Evolutionary conservation across 2,888 invertebrate species (phyloP).

Genomic region (Ariolimax columbianus): DNA sequence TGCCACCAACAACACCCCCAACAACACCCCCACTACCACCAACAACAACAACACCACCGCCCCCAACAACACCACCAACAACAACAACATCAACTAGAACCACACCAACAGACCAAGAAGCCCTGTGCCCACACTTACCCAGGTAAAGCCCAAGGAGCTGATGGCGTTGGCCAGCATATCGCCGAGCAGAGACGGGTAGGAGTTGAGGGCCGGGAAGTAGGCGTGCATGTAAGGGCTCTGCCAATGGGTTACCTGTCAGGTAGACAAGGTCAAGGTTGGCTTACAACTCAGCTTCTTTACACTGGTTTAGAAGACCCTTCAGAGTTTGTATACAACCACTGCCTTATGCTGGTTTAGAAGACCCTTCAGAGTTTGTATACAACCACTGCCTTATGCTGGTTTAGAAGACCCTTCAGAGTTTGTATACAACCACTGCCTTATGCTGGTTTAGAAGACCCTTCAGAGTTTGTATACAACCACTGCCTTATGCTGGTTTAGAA

Average conservation of each 20-base stretch:
- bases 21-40: neutral
- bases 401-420: no score
- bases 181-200: slow-evolving; percentile 94
- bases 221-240: slow-evolving; percentile 99
- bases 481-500: no score
- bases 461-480: no score
- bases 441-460: no score
- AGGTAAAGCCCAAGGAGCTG: slow-evolving; percentile 96
- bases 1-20: neutral
- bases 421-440: no score
- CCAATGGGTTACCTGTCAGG: slow-evolving; percentile 90
- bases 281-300: no score
- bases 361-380: no score
- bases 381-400: no score
- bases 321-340: no score
- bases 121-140: slow-evolving; percentile 86
- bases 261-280: neutral
- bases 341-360: no score
- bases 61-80: neutral
- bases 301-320: no score
- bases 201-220: slow-evolving; percentile 96
- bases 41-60: no score
- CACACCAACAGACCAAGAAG: neutral
- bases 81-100: neutral
- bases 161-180: slow-evolving; percentile 97